phyloP scores from a whole-genome alignment of 2,113 vertebrate species.

The Cebus imitator region DNA sequence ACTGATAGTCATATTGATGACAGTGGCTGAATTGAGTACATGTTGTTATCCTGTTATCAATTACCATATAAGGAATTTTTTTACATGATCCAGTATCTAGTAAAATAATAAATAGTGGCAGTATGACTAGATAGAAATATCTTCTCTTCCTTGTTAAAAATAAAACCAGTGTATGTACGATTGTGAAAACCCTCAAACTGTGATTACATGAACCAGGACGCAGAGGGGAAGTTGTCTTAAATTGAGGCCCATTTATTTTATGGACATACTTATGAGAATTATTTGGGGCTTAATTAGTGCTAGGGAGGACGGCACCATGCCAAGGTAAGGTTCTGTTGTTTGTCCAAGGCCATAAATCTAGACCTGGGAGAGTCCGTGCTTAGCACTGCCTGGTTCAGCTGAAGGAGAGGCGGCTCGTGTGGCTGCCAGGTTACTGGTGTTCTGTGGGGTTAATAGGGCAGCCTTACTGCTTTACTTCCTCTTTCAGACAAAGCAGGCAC shows the following conservation, averaged over 20 bases:
- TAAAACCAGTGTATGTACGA: neutral
- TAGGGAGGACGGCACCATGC: neutral
- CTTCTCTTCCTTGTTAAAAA: slow-evolving; percentile 59
- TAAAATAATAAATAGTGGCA: neutral
- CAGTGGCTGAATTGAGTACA: slow-evolving; percentile 51
- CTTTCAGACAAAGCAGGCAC: slow-evolving; percentile 6
- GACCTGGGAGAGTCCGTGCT: slow-evolving; percentile 26
- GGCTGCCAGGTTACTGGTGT: slow-evolving; percentile 33
- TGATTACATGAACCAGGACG: slow-evolving; percentile 9
- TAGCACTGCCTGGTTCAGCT: neutral
- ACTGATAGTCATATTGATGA: slow-evolving; percentile 74
- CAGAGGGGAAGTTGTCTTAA: slow-evolving; percentile 54
- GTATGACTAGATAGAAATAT: slow-evolving; percentile 32
- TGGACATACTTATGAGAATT: slow-evolving; percentile 46
- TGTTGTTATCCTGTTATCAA: slow-evolving; percentile 45
- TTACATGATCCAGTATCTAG: neutral
- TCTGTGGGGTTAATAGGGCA: neutral
- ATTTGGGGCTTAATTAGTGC: slow-evolving; percentile 59
- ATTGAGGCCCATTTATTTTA: slow-evolving; percentile 54
- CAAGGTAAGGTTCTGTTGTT: slow-evolving; percentile 53
- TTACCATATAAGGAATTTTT: slow-evolving; percentile 46
- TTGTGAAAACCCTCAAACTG: neutral
- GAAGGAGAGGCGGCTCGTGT: neutral
- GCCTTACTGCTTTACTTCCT: neutral
- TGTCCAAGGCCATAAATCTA: slow-evolving; percentile 56